Evolutionary conservation across 2,888 invertebrate genomes (phyloP), one percentile per base, ranked within the genome.

Genomic region (Rhingia rostrata): DNA sequence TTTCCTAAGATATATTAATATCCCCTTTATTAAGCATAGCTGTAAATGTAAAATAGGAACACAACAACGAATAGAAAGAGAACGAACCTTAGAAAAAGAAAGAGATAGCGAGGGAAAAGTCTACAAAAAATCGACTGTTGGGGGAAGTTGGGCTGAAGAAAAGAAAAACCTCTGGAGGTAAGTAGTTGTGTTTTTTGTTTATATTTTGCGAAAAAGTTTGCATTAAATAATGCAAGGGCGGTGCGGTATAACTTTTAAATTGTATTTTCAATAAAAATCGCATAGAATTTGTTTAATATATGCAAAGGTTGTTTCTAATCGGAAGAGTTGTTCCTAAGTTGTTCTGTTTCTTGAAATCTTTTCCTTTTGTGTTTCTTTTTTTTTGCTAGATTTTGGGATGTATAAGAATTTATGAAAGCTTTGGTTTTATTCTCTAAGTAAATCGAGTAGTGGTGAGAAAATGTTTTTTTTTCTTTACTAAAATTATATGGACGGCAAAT

Each of bases 121-220:
- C 47, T 49, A 64, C 49, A 64, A n/a, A 64, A 51, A 51, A 51
- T 12, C 47, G 61, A 37, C 35, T 4, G 22, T 51, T 64, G 64
- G 39, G 51, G 35, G 49, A 51, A 64, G 49, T 51, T 37, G 35
- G 14, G 9, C 35, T 22, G 49, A 64, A 56, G 56, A 30, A 64
- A 61, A 61, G 37, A 49, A 61, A 39, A 64, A 64, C 49, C 39
- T 39, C 37, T 51, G 39, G 64, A 64, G 51, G 64, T 64, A 33
- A 51, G 64, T 64, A 63, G 63, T 63, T 63, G 64, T 64, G 64
- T 64, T 64, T 64, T 64, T 64, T 64, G 64, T 64, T 64, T 64
- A 64, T 64, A 64, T 64, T 64, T 64, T 51, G 51, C n/a, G 12
- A 49, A 61, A 60, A 60, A 61, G 45, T 47, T 35, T 35, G 33